Percentiles rank a stretch among this genome's conserved stretches.
phyloP scores from a whole-genome alignment of 2,888 invertebrate genomes.

The Nephrotoma guestfalica region DNA sequence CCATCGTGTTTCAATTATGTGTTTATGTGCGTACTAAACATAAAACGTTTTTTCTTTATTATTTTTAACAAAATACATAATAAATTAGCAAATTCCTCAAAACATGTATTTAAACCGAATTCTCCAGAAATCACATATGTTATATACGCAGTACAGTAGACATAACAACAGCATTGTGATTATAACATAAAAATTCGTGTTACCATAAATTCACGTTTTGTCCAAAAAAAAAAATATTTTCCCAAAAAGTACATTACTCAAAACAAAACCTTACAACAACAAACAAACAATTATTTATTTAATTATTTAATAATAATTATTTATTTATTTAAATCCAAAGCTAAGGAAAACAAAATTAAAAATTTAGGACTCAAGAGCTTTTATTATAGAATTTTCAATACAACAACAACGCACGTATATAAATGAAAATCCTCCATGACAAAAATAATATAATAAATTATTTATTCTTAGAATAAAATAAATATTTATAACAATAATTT shows the following conservation, averaged over 20 bases:
- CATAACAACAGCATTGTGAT: not conserved
- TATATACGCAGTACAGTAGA: not conserved
- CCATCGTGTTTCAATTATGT: too few species aligned
- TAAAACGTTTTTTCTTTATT: not conserved
- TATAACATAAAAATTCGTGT: not conserved
- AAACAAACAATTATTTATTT: not conserved
- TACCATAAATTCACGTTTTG: not conserved
- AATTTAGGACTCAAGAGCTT: not conserved
- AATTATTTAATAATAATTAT: not conserved
- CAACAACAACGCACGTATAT: too few species aligned
- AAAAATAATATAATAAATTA: not conserved
- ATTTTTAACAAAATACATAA: not conserved
- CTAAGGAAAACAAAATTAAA: not conserved
- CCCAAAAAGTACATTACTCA: not conserved
- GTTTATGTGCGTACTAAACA: not conserved
- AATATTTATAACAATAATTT: not conserved
- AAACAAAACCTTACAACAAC: not conserved
- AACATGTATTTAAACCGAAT: not conserved
- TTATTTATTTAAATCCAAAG: not conserved
- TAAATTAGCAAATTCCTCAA: not conserved
- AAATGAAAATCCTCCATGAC: not conserved
- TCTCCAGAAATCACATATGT: not conserved
- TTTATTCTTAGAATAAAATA: not conserved
- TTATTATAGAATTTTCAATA: not conserved
- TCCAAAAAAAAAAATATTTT: not conserved